Percentiles rank a stretch among this genome's conserved stretches.
Evolutionary conservation across 2,888 invertebrate genomes (phyloP).

Genomic region (Tolmerus cingulatus): DNA sequence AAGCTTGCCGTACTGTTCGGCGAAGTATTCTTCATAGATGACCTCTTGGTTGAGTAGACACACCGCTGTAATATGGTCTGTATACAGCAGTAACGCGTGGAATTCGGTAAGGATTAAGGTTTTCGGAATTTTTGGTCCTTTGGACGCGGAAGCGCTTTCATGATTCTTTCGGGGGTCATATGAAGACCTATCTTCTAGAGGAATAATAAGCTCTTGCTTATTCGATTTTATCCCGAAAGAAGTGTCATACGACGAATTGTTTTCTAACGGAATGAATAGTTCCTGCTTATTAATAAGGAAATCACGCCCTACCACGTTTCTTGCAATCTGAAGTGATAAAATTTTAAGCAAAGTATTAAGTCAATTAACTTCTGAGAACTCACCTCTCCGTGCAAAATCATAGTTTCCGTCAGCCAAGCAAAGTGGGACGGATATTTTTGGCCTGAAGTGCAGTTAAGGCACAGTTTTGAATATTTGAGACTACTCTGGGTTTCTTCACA

Average conservation of each 20-base stretch:
- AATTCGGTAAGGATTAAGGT: conserved; percentile 88
- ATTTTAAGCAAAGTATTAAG: neutral
- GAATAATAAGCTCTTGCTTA: neutral
- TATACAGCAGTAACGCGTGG: conserved; percentile 84
- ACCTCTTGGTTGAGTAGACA: conserved; percentile 85
- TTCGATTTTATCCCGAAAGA: conserved; percentile 51
- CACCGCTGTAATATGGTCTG: conserved; percentile 83
- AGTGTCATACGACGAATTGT: conserved; percentile 50
- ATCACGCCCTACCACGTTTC: conserved; percentile 48
- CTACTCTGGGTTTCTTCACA: conserved; percentile 78
- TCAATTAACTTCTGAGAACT: neutral
- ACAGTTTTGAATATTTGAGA: conserved; percentile 79
- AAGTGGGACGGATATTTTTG: conserved; percentile 77
- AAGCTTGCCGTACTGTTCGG: conserved; percentile 81
- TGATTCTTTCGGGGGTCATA: conserved; percentile 38
- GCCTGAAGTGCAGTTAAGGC: conserved; percentile 76
- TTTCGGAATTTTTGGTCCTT: conserved; percentile 67
- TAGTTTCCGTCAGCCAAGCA: conserved; percentile 88
- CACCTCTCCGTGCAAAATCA: conserved; percentile 82
- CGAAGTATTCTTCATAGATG: conserved; percentile 85
- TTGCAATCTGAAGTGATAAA: conserved; percentile 47
- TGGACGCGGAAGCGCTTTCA: conserved; percentile 56
- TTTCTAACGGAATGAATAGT: conserved; percentile 49
- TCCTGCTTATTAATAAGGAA: conserved; percentile 48
- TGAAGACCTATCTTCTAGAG: conserved; percentile 49